These are phyloP conservation scores for Lithobius niger DNA, from an alignment of 1,140 invertebrate species.

Conservation along the genomic window DNA sequence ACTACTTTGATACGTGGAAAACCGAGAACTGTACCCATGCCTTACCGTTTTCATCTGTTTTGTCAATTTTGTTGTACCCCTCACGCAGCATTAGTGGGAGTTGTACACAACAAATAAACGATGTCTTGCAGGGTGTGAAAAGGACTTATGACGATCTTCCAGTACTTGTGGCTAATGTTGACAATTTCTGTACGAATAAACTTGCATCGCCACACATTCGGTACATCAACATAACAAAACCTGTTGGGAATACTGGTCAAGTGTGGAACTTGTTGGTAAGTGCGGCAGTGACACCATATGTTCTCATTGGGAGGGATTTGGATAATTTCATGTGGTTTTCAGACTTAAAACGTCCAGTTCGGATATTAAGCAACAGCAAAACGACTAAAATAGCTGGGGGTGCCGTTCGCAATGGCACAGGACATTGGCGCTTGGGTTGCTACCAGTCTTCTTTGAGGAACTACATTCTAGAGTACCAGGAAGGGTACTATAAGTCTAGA, in stretches of 20 bases:
- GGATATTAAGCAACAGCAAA: conserved; percentile 18
- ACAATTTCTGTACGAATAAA: too few species aligned
- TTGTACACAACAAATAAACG: too few species aligned
- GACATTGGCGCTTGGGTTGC: conserved; percentile 27
- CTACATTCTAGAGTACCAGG: conserved; percentile 20
- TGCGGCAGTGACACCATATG: conserved; percentile 23
- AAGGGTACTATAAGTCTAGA: conserved; percentile 25
- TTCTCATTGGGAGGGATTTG: conserved; percentile 22
- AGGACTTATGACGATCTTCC: too few species aligned
- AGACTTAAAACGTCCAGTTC: conserved; percentile 22
- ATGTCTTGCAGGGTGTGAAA: too few species aligned
- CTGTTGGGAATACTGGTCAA: conserved; percentile 11
- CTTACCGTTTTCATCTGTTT: too few species aligned
- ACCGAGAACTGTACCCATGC: too few species aligned
- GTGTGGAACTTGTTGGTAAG: conserved; percentile 19
- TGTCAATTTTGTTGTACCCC: too few species aligned
- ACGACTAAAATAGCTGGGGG: conserved; percentile 21
- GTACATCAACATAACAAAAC: too few species aligned
- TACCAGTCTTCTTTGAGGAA: conserved; percentile 22
- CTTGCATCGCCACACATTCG: too few species aligned
- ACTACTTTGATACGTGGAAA: too few species aligned
- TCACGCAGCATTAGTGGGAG: too few species aligned
- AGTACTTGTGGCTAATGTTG: too few species aligned
- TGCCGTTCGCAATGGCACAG: conserved; percentile 20
- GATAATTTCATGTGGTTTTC: conserved; percentile 20